Conservation (phyloP, 1,140 invertebrate genomes). For the Lordiphosa collinella region DNA sequence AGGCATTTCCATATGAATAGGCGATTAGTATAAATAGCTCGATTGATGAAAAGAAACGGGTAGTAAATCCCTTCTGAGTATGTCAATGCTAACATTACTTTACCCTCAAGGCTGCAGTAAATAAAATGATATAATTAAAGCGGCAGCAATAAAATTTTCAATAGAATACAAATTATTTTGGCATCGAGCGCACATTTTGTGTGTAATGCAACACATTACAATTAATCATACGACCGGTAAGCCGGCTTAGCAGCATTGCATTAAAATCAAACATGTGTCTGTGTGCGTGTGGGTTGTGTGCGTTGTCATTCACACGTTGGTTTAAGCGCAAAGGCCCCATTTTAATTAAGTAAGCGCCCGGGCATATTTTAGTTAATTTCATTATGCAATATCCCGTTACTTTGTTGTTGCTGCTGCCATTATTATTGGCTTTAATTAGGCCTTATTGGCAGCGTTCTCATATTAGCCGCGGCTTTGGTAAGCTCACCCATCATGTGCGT, state of each 20-base stretch:
- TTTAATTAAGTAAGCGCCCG: conserved; percentile 68
- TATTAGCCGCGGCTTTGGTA: conserved; percentile 61
- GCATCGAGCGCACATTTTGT: conserved; percentile 10
- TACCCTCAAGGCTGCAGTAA: background rate
- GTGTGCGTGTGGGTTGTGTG: conserved; percentile 11
- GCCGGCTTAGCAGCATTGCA: conserved; percentile 56
- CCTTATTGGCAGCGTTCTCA: conserved; percentile 63
- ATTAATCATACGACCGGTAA: conserved; percentile 71
- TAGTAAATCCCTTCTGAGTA: too few species aligned
- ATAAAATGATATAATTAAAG: conserved; percentile 2
- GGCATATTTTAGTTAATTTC: conserved; percentile 75
- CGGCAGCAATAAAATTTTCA: conserved; percentile 12
- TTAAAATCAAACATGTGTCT: conserved; percentile 60
- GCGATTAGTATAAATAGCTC: conserved; percentile 15
- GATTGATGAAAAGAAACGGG: too few species aligned
- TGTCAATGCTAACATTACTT: background rate
- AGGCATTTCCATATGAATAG: conserved; percentile 73
- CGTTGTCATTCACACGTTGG: conserved; percentile 36
- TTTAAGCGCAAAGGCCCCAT: conserved; percentile 43
- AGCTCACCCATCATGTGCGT: conserved; percentile 41
- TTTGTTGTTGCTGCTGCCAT: conserved; percentile 26
- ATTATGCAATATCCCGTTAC: conserved; percentile 52
- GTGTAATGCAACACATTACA: conserved; percentile 66
- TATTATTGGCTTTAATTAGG: conserved; percentile 73
- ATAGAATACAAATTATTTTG: conserved; percentile 17